Evolutionary conservation across 2,113 vertebrate genomes (phyloP).

Genomic region (Cynocephalus volans): DNA sequence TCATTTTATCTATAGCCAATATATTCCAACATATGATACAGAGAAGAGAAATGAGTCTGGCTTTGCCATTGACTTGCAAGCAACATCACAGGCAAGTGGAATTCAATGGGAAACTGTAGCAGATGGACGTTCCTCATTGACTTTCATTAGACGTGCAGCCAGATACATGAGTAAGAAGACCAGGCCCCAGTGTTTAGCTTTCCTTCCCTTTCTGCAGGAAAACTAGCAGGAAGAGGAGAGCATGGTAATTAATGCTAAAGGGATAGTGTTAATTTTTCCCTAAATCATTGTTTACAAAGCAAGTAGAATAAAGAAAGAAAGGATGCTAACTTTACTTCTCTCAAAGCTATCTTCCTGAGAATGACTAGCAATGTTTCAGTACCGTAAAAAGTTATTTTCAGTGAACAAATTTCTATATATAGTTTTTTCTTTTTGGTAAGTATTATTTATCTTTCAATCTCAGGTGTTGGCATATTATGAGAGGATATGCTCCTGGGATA

Average conservation of each 20-base stretch:
- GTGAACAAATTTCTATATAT: neutral
- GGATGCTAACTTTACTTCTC: neutral
- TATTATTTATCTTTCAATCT: neutral
- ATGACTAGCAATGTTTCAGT: neutral
- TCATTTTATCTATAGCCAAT: neutral
- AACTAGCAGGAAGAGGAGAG: neutral
- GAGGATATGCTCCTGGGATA: neutral
- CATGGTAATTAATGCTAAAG: neutral
- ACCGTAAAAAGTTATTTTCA: conserved; percentile 9
- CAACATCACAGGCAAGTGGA: neutral
- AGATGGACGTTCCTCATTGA: conserved; percentile 24
- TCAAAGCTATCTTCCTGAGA: neutral
- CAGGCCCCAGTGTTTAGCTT: neutral
- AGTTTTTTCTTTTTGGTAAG: neutral
- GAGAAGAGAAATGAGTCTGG: conserved; percentile 35
- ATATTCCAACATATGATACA: neutral
- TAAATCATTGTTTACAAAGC: conserved; percentile 34
- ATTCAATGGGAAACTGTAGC: conserved; percentile 1
- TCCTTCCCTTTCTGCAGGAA: neutral
- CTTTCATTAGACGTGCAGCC: conserved; percentile 19
- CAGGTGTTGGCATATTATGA: neutral
- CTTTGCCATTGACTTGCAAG: conserved; percentile 54
- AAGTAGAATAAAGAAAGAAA: neutral
- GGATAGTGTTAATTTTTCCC: neutral
- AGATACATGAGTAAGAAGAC: neutral